These are phyloP conservation scores for Corythoichthys haematopterus DNA, from an alignment of 2,113 vertebrate genomes.

Conservation along the genomic window DNA sequence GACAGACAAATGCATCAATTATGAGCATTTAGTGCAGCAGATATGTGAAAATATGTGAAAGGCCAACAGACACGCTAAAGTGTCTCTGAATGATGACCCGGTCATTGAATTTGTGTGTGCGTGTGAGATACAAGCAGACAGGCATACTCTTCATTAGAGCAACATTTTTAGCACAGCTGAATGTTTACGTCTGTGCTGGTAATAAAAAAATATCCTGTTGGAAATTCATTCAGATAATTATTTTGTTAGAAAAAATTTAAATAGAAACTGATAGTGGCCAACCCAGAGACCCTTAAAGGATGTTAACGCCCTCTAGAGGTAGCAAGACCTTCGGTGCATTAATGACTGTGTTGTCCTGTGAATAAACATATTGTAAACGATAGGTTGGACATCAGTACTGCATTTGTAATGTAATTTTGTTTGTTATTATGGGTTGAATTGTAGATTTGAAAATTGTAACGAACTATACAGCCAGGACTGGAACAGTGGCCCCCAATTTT, in stretches of 20 bases:
- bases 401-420: not conserved
- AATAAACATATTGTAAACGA: not conserved
- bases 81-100: conserved; percentile 72
- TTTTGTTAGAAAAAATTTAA: not conserved
- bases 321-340: conserved; percentile 35
- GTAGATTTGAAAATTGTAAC: not conserved
- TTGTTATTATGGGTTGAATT: not conserved
- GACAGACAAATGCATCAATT: conserved; percentile 91
- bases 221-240: conserved; percentile 10
- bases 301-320: conserved; percentile 78
- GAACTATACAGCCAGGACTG: not conserved
- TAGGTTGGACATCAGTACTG: not conserved
- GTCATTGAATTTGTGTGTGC: conserved; percentile 51
- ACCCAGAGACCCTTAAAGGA: conserved; percentile 48
- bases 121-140: conserved; percentile 1
- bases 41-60: conserved; percentile 85
- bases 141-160: not conserved
- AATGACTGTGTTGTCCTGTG: conserved; percentile 8
- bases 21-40: conserved; percentile 81
- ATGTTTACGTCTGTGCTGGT: not conserved
- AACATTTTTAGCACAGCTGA: not conserved
- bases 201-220: not conserved
- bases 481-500: not conserved
- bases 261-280: conserved; percentile 21
- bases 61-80: conserved; percentile 77